Percentiles rank a stretch among this genome's conserved stretches.
Evolutionary conservation across 2,888 invertebrate species (phyloP).

Genomic region (Pollenia labialis): DNA sequence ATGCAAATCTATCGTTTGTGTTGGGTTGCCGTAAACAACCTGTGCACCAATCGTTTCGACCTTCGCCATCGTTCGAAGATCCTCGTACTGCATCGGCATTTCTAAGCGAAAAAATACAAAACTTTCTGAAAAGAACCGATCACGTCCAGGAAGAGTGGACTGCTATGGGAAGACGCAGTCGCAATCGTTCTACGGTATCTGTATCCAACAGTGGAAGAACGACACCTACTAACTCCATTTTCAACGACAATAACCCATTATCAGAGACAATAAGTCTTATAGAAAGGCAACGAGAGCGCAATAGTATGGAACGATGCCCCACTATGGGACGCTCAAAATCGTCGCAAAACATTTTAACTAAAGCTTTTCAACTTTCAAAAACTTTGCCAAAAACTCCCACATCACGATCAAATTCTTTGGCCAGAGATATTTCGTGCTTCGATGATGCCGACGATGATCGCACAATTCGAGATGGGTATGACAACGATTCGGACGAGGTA

Average conservation of each 20-base stretch:
- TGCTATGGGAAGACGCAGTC: slow-evolving; percentile 86
- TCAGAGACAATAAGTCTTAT: slow-evolving; percentile 82
- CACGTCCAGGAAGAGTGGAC: slow-evolving; percentile 95
- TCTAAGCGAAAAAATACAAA: slow-evolving; percentile 90
- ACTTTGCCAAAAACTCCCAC: slow-evolving; percentile 83
- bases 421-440: slow-evolving; percentile 79
- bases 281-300: slow-evolving; percentile 82
- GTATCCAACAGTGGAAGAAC: slow-evolving; percentile 47
- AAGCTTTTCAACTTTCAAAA: slow-evolving; percentile 89
- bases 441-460: slow-evolving; percentile 86
- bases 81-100: slow-evolving; percentile 91
- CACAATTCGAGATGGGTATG: slow-evolving; percentile 89
- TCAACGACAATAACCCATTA: slow-evolving; percentile 78
- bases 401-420: slow-evolving; percentile 82
- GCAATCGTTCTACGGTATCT: slow-evolving; percentile 80
- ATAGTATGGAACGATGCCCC: slow-evolving; percentile 82
- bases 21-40: slow-evolving; percentile 90
- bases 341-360: slow-evolving; percentile 92
- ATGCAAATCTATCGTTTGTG: slow-evolving; percentile 92
- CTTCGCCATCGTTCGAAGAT: slow-evolving; percentile 91
- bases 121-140: slow-evolving; percentile 92
- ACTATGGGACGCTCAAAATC: slow-evolving; percentile 88
- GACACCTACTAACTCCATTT: slow-evolving; percentile 77
- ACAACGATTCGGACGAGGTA: slow-evolving; percentile 84
- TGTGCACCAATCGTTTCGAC: slow-evolving; percentile 88